Evolutionary conservation across 2,888 invertebrate genomes (phyloP).

Genomic region (Danaus chrysippus): DNA sequence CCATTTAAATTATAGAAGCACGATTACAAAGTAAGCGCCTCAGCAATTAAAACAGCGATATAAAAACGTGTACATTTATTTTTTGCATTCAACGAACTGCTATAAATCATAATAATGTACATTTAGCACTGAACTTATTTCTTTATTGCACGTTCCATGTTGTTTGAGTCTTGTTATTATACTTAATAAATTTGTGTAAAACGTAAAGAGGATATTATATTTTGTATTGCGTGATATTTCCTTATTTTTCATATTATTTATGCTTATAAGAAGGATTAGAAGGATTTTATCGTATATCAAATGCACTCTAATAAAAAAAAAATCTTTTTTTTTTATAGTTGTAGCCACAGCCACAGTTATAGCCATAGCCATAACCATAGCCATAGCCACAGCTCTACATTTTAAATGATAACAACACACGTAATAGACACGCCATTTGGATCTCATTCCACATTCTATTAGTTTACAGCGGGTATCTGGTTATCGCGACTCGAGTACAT

Average conservation of each 20-base stretch:
- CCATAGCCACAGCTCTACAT: slow-evolving; percentile 3
- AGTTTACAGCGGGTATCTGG: slow-evolving; percentile 35
- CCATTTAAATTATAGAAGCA: background rate
- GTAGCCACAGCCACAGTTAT: background rate
- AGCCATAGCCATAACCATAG: slow-evolving; percentile 1
- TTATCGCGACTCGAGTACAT: slow-evolving; percentile 7
- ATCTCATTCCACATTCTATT: slow-evolving; percentile 48
- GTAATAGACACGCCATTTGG: slow-evolving; percentile 28
- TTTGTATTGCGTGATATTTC: background rate
- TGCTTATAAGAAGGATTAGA: too few species aligned
- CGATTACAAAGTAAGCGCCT: background rate
- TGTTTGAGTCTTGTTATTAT: background rate
- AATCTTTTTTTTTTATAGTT: slow-evolving; percentile 1
- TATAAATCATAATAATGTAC: slow-evolving; percentile 1
- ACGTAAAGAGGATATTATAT: background rate
- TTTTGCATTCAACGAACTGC: background rate
- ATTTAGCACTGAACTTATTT: background rate
- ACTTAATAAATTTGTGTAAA: background rate
- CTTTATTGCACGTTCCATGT: background rate
- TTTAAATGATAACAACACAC: slow-evolving; percentile 27
- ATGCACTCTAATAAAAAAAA: background rate
- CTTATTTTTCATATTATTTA: background rate
- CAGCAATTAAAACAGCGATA: slow-evolving; percentile 1
- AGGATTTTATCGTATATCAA: too few species aligned
- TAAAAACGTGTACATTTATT: background rate